Base-by-base conservation (phyloP, 2,797 vertebrate genomes). In the Amblyraja radiata region DNA sequence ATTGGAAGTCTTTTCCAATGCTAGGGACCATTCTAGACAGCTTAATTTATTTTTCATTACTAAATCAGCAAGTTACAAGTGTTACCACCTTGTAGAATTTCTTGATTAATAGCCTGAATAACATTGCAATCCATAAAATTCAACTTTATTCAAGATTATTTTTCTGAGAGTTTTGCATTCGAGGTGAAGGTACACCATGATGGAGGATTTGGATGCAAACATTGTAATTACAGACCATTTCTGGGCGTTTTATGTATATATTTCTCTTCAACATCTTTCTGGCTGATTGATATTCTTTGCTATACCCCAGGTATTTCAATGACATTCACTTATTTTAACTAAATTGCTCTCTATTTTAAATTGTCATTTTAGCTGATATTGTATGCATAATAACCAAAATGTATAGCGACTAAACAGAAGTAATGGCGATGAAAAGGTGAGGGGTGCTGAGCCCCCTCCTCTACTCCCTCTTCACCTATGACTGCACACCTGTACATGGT, bases 111-210 rank as follows among this genome's bases (percentile, higher is more conserved):
- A 39, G 10, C 58, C 71, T 92, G 90, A 74, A 28, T 74, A n/a
- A 92, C 58, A 39, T 54, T 54, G 76, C 6, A 23, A 16, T 92
- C 63, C 71, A 58, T 14, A 54, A 54, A 10, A 92, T 91, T 91
- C 9, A 39, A 58, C 46, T 76, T 76, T 76, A 6, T 21, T 32
- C 32, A 32, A 92, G 90, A 54, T 76, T 92, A 25, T 28, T 73
- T 76, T 58, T 36, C 5, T 74, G 54, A 92, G 90, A 74, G 58
- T 23, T 76, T 92, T 39, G 54, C 71, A 74, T 92, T 92, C 76
- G 13, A 23, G 7, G 23, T 92, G 90, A 76, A 92, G 46, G 28
- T 54, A 6, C 90, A 74, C 54, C 71, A 28, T 16, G 71, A 92
- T 46, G n/a, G 36, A 92, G 25, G 21, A 54, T 21, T 74, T 91